These are phyloP conservation scores for Chrysocyon brachyurus DNA, from an alignment of 2,797 vertebrate species.

Conservation along the genomic window DNA sequence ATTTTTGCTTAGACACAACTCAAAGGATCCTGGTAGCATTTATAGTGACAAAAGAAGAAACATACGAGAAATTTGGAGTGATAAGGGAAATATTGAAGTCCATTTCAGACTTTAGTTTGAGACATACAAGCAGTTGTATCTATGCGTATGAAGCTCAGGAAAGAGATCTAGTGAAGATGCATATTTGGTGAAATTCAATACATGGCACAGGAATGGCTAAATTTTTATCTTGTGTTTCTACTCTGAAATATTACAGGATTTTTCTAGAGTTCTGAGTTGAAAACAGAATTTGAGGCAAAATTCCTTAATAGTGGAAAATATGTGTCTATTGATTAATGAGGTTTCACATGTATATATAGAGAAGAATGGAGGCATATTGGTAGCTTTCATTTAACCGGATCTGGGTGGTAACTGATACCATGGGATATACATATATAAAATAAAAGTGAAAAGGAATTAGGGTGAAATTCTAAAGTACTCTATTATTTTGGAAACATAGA, in stretches of 20 bases:
- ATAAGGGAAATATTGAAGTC: background rate
- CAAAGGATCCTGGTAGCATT: background rate
- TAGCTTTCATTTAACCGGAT: background rate
- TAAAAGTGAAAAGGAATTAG: background rate
- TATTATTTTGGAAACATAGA: background rate
- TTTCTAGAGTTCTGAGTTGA: background rate
- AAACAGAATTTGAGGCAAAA: slow-evolving; percentile 22
- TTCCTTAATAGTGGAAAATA: background rate
- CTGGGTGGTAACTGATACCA: background rate
- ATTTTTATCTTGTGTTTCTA: background rate
- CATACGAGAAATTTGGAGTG: fast-evolving
- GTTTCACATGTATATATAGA: background rate
- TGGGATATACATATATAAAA: background rate
- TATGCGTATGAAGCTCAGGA: background rate
- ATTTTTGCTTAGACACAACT: background rate
- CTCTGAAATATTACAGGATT: background rate
- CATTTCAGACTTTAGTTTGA: background rate
- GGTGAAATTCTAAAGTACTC: background rate
- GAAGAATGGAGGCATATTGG: background rate
- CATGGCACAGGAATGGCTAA: background rate
- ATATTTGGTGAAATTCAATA: background rate
- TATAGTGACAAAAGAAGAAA: background rate
- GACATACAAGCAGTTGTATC: background rate
- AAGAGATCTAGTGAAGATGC: background rate
- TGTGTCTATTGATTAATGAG: background rate